Percentiles rank a stretch among this genome's conserved stretches.
Evolutionary conservation across 2,113 vertebrate genomes (phyloP).

Genomic region (Phalacrocorax pelagicus): DNA sequence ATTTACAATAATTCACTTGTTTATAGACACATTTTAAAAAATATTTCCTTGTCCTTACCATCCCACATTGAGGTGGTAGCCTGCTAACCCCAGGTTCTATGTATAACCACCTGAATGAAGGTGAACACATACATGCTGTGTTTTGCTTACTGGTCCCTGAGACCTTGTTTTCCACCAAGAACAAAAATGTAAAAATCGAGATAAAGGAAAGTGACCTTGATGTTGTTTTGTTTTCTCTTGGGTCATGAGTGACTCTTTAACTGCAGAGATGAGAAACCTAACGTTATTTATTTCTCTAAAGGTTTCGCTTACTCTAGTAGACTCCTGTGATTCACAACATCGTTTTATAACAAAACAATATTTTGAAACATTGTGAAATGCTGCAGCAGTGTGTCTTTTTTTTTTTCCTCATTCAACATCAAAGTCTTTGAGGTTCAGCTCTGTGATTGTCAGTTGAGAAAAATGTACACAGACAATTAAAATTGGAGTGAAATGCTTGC

Average conservation of each 20-base stretch:
- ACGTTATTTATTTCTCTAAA: not conserved
- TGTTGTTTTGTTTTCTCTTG: not conserved
- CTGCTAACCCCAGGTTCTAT: not conserved
- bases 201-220: not conserved
- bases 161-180: not conserved
- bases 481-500: slow-evolving; percentile 38
- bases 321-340: not conserved
- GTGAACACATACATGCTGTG: not conserved
- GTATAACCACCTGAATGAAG: not conserved
- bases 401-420: not conserved
- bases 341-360: not conserved
- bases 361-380: slow-evolving; percentile 15
- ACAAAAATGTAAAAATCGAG: not conserved
- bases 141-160: not conserved
- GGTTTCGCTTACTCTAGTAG: not conserved
- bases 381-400: not conserved
- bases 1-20: slow-evolving; percentile 12
- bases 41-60: not conserved
- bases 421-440: slow-evolving; percentile 45
- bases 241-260: not conserved
- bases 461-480: slow-evolving; percentile 43
- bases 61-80: not conserved
- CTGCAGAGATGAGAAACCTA: not conserved
- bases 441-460: slow-evolving; percentile 28
- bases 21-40: not conserved